These are phyloP conservation scores for Archegozetes longisetosus DNA, from an alignment of 1,140 invertebrate genomes.

Conservation along the genomic window DNA sequence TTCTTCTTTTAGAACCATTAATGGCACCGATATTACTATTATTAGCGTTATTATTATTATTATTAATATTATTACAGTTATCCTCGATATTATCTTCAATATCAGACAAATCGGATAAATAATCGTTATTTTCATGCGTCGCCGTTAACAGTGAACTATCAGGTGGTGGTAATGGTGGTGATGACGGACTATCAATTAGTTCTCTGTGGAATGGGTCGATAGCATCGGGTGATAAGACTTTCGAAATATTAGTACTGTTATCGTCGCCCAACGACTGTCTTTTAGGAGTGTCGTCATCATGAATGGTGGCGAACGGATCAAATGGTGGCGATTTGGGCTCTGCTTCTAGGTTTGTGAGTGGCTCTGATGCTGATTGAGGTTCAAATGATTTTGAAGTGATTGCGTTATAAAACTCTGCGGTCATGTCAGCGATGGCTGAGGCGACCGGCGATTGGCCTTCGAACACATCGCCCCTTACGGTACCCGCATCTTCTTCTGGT, in stretches of 20 bases:
- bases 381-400: slow-evolving; percentile 1
- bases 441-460: slow-evolving; percentile 6
- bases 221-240: not conserved
- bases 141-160: not conserved
- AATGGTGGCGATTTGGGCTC: slow-evolving; percentile 2
- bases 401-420: slow-evolving; percentile 15
- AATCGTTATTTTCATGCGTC: not conserved
- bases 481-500: slow-evolving; percentile 9
- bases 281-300: slow-evolving; percentile 13
- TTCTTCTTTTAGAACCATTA: not conserved
- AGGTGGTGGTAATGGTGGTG: not conserved
- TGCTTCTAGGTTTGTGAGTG: not conserved
- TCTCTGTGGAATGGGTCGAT: not conserved
- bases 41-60: not conserved
- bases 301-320: slow-evolving; percentile 19
- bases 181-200: not conserved
- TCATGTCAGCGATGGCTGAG: slow-evolving; percentile 15
- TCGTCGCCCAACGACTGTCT: not conserved
- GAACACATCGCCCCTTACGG: not conserved
- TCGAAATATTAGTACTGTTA: not conserved
- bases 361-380: not conserved
- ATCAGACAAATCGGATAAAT: slow-evolving; percentile 9
- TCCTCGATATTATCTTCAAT: not conserved
- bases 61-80: not conserved
- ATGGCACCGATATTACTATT: not conserved